Percentiles rank a stretch among this genome's conserved stretches.
These are phyloP conservation scores for Ianthella basta DNA, from an alignment of 37 sponge, comb jelly and placozoan genomes.

Conservation along the genomic window DNA sequence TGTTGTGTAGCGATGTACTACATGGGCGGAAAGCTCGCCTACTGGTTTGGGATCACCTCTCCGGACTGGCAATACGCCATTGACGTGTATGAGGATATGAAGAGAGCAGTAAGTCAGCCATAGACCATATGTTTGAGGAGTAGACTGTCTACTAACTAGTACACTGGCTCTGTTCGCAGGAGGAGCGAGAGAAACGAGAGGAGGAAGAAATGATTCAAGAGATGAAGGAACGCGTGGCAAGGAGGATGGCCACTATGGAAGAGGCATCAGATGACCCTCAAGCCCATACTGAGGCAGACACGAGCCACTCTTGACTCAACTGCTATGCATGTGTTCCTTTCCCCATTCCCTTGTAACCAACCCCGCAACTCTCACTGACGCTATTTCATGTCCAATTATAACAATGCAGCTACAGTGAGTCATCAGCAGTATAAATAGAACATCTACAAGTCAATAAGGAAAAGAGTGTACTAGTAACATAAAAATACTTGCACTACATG, in stretches of 20 bases:
- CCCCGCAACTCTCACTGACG: too few relatives aligned
- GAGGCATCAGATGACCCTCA: neutral
- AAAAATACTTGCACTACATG: too few relatives aligned
- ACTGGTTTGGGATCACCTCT: constrained; percentile 55
- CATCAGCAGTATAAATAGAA: too few relatives aligned
- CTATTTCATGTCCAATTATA: too few relatives aligned
- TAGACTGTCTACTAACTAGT: neutral
- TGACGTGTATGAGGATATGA: constrained; percentile 65
- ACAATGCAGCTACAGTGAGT: too few relatives aligned
- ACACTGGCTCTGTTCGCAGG: neutral
- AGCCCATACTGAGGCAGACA: too few relatives aligned
- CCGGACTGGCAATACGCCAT: constrained; percentile 78
- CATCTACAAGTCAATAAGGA: too few relatives aligned
- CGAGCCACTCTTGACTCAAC: too few relatives aligned
- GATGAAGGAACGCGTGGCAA: neutral
- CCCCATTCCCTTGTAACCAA: too few relatives aligned
- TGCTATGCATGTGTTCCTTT: too few relatives aligned
- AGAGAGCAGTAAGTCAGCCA: constrained; percentile 37
- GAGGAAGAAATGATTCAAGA: constrained; percentile 16
- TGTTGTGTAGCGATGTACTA: constrained; percentile 31
- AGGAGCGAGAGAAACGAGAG: constrained; percentile 7
- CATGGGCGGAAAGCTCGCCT: constrained; percentile 61
- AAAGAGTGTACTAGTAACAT: too few relatives aligned
- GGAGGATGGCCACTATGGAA: neutral
- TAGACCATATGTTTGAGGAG: neutral